A percentile compares a stretch with the other conserved stretches of the same genome.
These are phyloP conservation scores for Mellivora capensis DNA, from an alignment of 2,113 vertebrate species.

Conservation along the genomic window DNA sequence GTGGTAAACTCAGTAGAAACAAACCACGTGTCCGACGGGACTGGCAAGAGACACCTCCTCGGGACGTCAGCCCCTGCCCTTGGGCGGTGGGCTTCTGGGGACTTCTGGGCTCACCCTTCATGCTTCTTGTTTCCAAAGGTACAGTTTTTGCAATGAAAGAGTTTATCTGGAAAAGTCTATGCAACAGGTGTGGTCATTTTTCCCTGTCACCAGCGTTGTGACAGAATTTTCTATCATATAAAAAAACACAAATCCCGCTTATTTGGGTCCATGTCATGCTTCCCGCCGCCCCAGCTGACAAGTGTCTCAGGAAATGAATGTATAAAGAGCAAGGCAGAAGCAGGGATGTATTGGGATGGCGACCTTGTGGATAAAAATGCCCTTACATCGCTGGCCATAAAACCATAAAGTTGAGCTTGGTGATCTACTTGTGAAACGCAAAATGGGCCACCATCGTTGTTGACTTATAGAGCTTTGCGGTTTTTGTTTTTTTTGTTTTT, in stretches of 20 bases:
- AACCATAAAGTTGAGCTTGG: constrained; percentile 49
- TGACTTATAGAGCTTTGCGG: background rate
- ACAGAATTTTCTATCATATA: background rate
- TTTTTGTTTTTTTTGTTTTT: fast-evolving
- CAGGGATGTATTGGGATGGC: fast-evolving
- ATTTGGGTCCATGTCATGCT: background rate
- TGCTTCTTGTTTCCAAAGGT: background rate
- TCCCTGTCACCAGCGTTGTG: background rate
- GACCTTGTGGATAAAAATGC: background rate
- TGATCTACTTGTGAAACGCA: constrained; percentile 35
- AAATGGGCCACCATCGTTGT: background rate
- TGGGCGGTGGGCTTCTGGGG: background rate
- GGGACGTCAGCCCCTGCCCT: background rate
- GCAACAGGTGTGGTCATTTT: background rate
- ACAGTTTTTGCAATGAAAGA: background rate
- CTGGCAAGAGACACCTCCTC: background rate
- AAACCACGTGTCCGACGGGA: background rate
- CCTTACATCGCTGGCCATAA: background rate
- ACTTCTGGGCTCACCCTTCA: background rate
- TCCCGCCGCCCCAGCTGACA: background rate
- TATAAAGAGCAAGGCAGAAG: fast-evolving
- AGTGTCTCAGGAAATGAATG: background rate
- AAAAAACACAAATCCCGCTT: too few relatives aligned
- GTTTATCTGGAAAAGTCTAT: background rate
- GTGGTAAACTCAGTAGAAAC: background rate